Percentiles rank a stretch among this genome's conserved stretches.
phyloP scores from a whole-genome alignment of 2,888 invertebrate species.

The Bombyx huttoni region DNA sequence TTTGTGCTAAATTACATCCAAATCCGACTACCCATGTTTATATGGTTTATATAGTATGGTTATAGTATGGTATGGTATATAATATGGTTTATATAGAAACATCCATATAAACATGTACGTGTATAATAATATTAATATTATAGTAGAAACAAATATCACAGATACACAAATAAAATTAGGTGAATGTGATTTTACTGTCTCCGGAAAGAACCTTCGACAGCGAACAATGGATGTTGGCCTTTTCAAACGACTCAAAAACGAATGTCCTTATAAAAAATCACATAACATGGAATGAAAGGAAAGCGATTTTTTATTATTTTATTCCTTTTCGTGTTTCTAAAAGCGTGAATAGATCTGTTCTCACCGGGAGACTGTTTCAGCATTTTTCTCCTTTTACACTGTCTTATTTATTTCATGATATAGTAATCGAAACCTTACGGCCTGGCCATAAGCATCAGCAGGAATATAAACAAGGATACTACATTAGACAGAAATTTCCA shows the following conservation, averaged over 20 bases:
- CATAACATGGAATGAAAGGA: constrained; percentile 11
- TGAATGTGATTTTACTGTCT: no score
- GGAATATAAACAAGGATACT: constrained; percentile 13
- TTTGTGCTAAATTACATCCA: no score
- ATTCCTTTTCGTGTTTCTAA: constrained; percentile 17
- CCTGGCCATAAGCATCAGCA: neutral
- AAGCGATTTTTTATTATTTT: constrained; percentile 18
- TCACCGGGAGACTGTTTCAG: constrained; percentile 20
- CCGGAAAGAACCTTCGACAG: neutral
- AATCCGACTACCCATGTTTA: no score
- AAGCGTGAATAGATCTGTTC: constrained; percentile 24
- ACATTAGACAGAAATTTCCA: constrained; percentile 22
- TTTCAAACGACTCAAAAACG: neutral
- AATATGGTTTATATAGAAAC: no score
- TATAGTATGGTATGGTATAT: no score
- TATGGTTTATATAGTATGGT: no score
- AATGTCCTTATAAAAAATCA: constrained; percentile 7
- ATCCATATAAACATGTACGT: no score
- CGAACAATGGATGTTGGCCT: neutral
- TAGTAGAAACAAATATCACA: no score
- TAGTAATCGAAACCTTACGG: constrained; percentile 12
- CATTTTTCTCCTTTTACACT: constrained; percentile 20
- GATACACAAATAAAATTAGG: no score
- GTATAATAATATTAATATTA: no score
- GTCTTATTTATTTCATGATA: constrained; percentile 11